phyloP scores from a whole-genome alignment of 2,797 vertebrate genomes.

The Etheostoma nigrum region DNA sequence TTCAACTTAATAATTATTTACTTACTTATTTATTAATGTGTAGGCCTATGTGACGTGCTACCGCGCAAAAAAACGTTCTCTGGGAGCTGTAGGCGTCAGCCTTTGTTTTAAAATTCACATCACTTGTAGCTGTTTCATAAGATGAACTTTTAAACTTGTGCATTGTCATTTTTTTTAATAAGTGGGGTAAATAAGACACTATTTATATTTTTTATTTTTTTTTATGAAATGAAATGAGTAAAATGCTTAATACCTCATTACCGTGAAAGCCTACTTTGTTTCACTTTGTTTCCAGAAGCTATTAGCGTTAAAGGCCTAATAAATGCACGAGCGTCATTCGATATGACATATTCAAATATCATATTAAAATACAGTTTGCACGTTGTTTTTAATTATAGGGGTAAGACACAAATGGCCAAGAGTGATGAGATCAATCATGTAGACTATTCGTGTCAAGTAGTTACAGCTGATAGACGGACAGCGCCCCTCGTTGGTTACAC shows the following conservation, averaged over 20 bases:
- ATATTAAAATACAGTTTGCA: conserved; percentile 58
- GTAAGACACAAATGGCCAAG: conserved; percentile 66
- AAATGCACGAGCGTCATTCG: conserved; percentile 37
- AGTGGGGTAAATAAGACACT: not conserved
- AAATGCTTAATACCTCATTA: not conserved
- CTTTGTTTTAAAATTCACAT: conserved; percentile 12
- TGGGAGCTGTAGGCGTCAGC: not conserved
- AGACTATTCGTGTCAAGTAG: conserved; percentile 65
- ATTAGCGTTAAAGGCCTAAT: conserved; percentile 27
- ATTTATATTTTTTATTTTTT: not conserved
- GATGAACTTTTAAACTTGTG: not conserved
- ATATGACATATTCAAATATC: conserved; percentile 54
- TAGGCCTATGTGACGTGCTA: not conserved
- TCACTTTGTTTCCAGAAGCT: conserved; percentile 48
- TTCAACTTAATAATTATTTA: conserved; percentile 11
- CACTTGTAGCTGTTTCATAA: conserved; percentile 44
- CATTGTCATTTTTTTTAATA: not conserved
- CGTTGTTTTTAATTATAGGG: conserved; percentile 69
- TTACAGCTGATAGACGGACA: conserved; percentile 82
- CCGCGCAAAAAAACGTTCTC: not conserved
- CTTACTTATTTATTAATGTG: conserved; percentile 18
- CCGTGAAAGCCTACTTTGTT: not conserved
- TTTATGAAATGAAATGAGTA: not conserved
- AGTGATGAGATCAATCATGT: conserved; percentile 79
- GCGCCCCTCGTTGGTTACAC: conserved; percentile 85